Percentiles rank a stretch among this genome's conserved stretches.
These are phyloP conservation scores for Hylaea fasciaria DNA, from an alignment of 2,888 invertebrate species.

Conservation along the genomic window DNA sequence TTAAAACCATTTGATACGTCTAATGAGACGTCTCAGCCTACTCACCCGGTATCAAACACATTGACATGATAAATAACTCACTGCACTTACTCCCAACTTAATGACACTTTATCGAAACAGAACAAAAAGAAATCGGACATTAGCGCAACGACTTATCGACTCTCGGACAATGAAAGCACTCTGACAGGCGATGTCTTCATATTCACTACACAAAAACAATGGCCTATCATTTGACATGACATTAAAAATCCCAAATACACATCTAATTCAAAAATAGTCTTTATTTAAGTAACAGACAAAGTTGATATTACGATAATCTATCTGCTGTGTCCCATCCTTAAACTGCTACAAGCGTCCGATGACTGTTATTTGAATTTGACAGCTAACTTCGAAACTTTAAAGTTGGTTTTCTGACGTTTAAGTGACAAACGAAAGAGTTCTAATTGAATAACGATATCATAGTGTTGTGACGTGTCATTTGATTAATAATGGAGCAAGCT, in stretches of 20 bases:
- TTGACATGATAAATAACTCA: slow-evolving; percentile 60
- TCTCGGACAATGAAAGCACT: slow-evolving; percentile 62
- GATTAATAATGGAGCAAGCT: slow-evolving; percentile 82
- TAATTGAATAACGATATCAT: slow-evolving; percentile 81
- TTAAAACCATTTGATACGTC: slow-evolving; percentile 1
- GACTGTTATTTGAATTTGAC: slow-evolving; percentile 22
- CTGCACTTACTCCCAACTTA: slow-evolving; percentile 42
- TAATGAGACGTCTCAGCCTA: slow-evolving; percentile 22
- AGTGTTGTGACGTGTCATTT: slow-evolving; percentile 82
- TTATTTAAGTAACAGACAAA: slow-evolving; percentile 34
- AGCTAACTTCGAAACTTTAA: rapidly evolving
- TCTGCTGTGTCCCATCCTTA: slow-evolving; percentile 35
- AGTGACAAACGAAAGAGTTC: slow-evolving; percentile 68
- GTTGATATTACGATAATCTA: slow-evolving; percentile 45
- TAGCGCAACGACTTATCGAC: slow-evolving; percentile 66
- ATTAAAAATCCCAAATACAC: slow-evolving; percentile 57
- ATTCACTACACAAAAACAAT: slow-evolving; percentile 76
- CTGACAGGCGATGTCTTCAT: slow-evolving; percentile 81
- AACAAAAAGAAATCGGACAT: slow-evolving; percentile 53
- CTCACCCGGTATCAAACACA: slow-evolving; percentile 61
- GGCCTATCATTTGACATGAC: slow-evolving; percentile 72
- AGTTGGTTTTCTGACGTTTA: slow-evolving; percentile 36
- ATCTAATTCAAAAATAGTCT: slow-evolving; percentile 40
- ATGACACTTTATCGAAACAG: slow-evolving; percentile 52
- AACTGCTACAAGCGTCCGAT: slow-evolving; percentile 43